Evolutionary conservation across 2,113 vertebrate genomes (phyloP).

Genomic region (Corythoichthys intestinalis): DNA sequence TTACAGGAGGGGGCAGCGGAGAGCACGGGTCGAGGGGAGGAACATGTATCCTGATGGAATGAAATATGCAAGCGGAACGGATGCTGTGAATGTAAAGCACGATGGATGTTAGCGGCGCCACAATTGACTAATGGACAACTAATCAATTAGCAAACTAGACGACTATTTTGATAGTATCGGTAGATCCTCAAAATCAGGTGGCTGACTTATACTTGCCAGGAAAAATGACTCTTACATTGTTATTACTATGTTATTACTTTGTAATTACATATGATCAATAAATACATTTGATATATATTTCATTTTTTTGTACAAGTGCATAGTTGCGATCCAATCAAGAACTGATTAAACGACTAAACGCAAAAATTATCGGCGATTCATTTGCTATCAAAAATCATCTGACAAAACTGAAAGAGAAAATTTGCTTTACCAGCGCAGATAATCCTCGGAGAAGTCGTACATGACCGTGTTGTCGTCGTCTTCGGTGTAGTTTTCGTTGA

Average conservation of each 20-base stretch:
- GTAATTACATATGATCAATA: too few species aligned
- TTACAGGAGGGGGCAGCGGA: conserved; percentile 6
- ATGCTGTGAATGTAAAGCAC: background rate
- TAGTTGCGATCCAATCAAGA: too few species aligned
- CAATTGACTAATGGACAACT: background rate
- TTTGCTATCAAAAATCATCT: too few species aligned
- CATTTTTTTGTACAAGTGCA: too few species aligned
- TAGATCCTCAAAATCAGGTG: too few species aligned
- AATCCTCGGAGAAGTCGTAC: conserved; percentile 83
- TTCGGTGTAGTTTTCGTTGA: conserved; percentile 92
- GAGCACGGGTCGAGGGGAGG: background rate
- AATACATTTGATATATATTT: too few species aligned
- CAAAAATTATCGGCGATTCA: too few species aligned
- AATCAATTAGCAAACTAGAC: background rate
- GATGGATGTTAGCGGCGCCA: background rate
- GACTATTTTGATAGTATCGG: too few species aligned
- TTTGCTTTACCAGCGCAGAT: conserved; percentile 85
- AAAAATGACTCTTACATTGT: too few species aligned
- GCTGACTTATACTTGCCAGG: too few species aligned
- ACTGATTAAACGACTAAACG: too few species aligned
- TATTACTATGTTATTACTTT: too few species aligned
- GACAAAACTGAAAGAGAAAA: background rate
- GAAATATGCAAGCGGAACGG: background rate
- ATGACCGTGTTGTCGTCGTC: conserved; percentile 95
- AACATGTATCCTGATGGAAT: background rate